Base-by-base conservation (phyloP, 30 jellyfish, hydroid and myxozoan species). In the Mastigias papua region DNA sequence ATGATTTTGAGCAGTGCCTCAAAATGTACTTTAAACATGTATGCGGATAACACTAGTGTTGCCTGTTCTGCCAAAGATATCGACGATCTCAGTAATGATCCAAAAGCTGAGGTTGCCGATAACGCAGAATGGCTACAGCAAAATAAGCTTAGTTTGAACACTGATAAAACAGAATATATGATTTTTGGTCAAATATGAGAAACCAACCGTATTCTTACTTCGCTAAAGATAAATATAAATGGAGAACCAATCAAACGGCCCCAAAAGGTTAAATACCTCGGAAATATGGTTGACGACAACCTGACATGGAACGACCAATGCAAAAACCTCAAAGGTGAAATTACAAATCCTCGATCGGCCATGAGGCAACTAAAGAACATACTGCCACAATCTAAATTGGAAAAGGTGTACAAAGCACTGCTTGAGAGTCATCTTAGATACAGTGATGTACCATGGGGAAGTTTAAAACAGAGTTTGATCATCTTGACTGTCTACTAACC, bases 141-240 rank as follows among this genome's bases (percentile, higher is more conserved):
- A 48, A 66, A 66, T 66, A 66, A 66, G 78, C 78, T 66, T 32
- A 66, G 78, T 66, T 32, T 71, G 65, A 71, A 34, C 63, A 71
- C 65, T 33, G 82, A 71, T 71, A 71, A 71, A 71, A 71, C 65
- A 71, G 82, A 37, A 34, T 37, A 37, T 71, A 71, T 66, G 78
- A 21, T 66, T 66, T 48, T 66, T 66, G 78, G 78, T 66, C 78
- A 66, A 8, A 32, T 16, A 66, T 30, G 78, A 66, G 66, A 71
- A 71, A 33, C 82, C 63, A 33, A 71, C 82, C 82, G 65, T 30
- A 31, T 71, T 34, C 82, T 31, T 28, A 30, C 1, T 37, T 65
- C 64, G 32, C 65, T 71, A 5, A 30, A 71, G 65, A 30, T 37
- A 28, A 71, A 29, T 50, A 29, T 29, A 46, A 48, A 76, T 48